Evolutionary conservation across 2,113 vertebrate species (phyloP), one percentile per base, ranked within the genome.

Genomic region (Serilophus lunatus): DNA sequence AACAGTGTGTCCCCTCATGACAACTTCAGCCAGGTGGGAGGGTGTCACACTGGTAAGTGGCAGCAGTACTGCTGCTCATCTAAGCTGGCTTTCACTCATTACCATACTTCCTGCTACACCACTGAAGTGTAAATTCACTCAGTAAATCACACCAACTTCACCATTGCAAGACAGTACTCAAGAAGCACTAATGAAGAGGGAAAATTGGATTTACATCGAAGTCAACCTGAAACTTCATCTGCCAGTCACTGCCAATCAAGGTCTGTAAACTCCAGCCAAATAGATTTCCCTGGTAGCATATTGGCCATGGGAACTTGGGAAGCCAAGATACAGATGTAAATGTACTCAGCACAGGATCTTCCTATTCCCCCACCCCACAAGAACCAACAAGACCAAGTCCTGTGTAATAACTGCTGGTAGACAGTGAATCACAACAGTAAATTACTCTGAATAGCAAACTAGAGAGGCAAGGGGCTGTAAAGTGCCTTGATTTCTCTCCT

Each of bases 1-100:
- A 51, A 4, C 12, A 31, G 8, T 0, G 0, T 13, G 40, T 36
- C n/a, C 38, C 42, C 60, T 25, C 2, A 1, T 0, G 5, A 65
- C 3, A 47, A 1, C 42, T 22, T 31, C 47, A 83, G 86, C 38
- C 69, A 26, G 79, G 54, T 60, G 18, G 22, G 19, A 93, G 26
- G 18, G 24, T 7, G 18, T 75, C 79, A 36, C 45, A 35, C 54
- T 7, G 18, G 70, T 6, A 28, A 0, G 59, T 7, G 36, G 65
- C 7, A 53, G 65, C 65, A 57, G 81, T 47, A 28, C 42, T 19
- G 54, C 75, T 83, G 29, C 75, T 94, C 92, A 63, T 78, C 85
- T 97, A 71, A 94, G 85, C 92, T 93, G 92, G 64, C 79, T 96
- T 84, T 96, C 90, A 38, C 60, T 96, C 85, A 96, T 96, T 95